Evolutionary conservation across 1,140 invertebrate genomes (phyloP), one percentile per base, ranked within the genome.

Genomic region (Planococcus citri): DNA sequence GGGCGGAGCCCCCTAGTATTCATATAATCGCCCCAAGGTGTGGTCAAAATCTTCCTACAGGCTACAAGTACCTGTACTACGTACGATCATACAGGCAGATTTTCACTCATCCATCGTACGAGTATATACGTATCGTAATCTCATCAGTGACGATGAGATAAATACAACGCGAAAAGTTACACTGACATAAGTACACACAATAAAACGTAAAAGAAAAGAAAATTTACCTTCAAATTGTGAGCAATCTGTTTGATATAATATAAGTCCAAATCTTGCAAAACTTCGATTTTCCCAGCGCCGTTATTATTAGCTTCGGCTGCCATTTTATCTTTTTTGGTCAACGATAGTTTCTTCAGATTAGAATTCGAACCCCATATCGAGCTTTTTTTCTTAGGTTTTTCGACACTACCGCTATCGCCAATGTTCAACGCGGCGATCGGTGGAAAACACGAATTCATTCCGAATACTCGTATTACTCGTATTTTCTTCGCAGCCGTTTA

Each of bases 201-300:
- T n/a, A n/a, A n/a, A n/a, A n/a, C n/a, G n/a, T n/a, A n/a, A 33
- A 33, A 33, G 12, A 33, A 33, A 6, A 12, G 4, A 33, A 33
- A 33, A 33, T 33, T 33, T 80, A 84, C 83, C 82, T 84, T 82
- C 67, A 82, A 78, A 74, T 82, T 83, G 73, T 83, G 82, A 41
- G 82, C 82, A 70, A 84, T 83, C 74, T 83, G 83, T 41, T 80
- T 78, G 73, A 84, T 83, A 75, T 83, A 84, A 76, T 82, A 84
- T 60, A 83, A 76, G 73, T 83, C 82, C 72, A 84, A 75, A 76
- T 84, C 83, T 72, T 84, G 82, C 14, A 83, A 76, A 67, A 82
- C 78, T 68, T 82, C 80, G 21, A 80, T 78, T 75, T 80, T 80
- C 68, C 79, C 79, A 21, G 72, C 74, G 57, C 64, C 51, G 27